Conservation (phyloP, 1,140 invertebrate species). For the Palaemon carinicauda region DNA sequence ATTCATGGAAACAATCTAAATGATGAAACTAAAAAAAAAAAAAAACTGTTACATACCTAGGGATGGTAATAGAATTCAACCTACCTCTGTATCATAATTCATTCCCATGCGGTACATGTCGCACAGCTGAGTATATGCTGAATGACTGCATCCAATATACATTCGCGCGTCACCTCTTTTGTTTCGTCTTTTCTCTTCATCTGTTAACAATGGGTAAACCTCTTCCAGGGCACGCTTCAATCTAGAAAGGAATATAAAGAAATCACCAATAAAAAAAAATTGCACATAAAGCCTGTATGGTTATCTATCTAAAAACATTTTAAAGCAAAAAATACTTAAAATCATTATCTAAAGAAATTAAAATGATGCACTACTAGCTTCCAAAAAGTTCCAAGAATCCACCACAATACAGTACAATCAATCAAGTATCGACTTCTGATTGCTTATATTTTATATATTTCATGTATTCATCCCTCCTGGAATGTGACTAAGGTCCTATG, state of each 20-base stretch:
- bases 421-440: too few relatives aligned
- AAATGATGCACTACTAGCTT: too few relatives aligned
- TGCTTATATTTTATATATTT: too few relatives aligned
- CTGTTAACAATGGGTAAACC: conserved; percentile 81
- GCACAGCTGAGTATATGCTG: conserved; percentile 75
- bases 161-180: conserved; percentile 79
- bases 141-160: conserved; percentile 78
- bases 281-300: neutral
- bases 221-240: conserved; percentile 86
- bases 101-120: conserved; percentile 73
- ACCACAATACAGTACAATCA: too few relatives aligned
- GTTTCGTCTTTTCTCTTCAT: conserved; percentile 77
- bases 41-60: neutral
- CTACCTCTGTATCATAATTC: conserved; percentile 64
- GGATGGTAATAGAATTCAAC: neutral
- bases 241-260: conserved; percentile 64
- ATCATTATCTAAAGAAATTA: neutral
- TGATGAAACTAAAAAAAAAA: too few relatives aligned
- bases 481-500: too few relatives aligned
- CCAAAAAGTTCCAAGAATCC: too few relatives aligned
- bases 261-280: neutral
- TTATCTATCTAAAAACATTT: neutral
- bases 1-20: too few relatives aligned
- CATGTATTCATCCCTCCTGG: too few relatives aligned
- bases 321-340: neutral